Evolutionary conservation across 2,113 vertebrate genomes (phyloP).

Genomic region (Cryptotis parvus): DNA sequence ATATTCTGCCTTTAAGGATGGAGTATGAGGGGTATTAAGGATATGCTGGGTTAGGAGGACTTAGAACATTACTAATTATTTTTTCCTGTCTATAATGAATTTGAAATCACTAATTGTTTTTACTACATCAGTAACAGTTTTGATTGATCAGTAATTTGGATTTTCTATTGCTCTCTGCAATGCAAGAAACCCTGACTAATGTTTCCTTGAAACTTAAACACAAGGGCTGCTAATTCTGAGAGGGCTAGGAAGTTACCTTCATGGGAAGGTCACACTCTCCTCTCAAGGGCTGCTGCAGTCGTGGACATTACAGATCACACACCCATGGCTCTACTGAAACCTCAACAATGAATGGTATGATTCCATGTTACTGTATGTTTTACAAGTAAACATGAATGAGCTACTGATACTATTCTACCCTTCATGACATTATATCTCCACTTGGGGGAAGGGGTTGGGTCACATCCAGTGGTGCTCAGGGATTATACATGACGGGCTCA

Average conservation of each 20-base stretch:
- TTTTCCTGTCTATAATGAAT: constrained; percentile 37
- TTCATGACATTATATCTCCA: not conserved
- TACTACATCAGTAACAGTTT: not conserved
- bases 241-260: not conserved
- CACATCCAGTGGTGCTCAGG: too few relatives aligned
- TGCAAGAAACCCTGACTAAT: not conserved
- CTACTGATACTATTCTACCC: not conserved
- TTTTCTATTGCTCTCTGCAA: constrained; percentile 15
- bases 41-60: not conserved
- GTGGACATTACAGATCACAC: not conserved
- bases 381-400: constrained; percentile 2
- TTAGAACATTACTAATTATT: not conserved
- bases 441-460: too few relatives aligned
- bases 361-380: not conserved
- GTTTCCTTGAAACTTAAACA: constrained; percentile 53
- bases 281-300: not conserved
- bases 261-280: not conserved
- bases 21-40: not conserved
- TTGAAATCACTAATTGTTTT: not conserved
- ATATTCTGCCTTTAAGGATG: not conserved
- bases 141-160: constrained; percentile 3
- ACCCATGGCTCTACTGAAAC: constrained; percentile 8
- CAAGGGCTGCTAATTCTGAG: not conserved
- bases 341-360: not conserved
- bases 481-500: too few relatives aligned